These are phyloP conservation scores for Plectrocnemia conspersa DNA, from an alignment of 1,140 invertebrate species.

Conservation along the genomic window DNA sequence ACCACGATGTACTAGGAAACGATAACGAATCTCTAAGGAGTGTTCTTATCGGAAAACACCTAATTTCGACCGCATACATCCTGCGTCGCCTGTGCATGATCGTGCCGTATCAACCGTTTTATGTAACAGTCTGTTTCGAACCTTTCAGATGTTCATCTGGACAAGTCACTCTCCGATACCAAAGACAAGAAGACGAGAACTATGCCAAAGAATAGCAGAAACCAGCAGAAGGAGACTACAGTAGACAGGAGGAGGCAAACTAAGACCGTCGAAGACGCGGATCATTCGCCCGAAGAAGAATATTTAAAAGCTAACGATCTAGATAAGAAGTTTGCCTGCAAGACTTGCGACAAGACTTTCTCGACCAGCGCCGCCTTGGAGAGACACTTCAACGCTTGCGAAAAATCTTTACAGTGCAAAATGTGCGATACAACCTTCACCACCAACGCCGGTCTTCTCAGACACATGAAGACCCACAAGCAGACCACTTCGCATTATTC, in stretches of 20 bases:
- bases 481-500: conserved; percentile 44
- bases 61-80: conserved; percentile 22
- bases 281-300: background rate
- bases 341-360: conserved; percentile 17
- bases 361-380: conserved; percentile 48
- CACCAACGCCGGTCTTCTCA: conserved; percentile 84
- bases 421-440: conserved; percentile 78
- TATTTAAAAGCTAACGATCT: background rate
- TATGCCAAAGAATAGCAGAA: conserved; percentile 23
- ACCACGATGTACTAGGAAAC: conserved; percentile 16
- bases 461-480: conserved; percentile 72
- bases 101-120: too few relatives aligned
- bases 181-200: conserved; percentile 27
- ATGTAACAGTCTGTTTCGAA: background rate
- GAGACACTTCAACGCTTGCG: conserved; percentile 68
- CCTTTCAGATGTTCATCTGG: conserved; percentile 24
- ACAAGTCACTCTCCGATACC: conserved; percentile 17
- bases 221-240: conserved; percentile 7
- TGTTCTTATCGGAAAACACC: conserved; percentile 17
- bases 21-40: conserved; percentile 25
- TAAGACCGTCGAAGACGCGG: background rate
- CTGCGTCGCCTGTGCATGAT: too few relatives aligned
- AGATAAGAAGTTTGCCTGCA: conserved; percentile 14
- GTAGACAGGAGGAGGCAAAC: too few relatives aligned
- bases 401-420: conserved; percentile 72